Evolutionary conservation across 2,888 invertebrate genomes (phyloP).

Genomic region (Noctua janthina): DNA sequence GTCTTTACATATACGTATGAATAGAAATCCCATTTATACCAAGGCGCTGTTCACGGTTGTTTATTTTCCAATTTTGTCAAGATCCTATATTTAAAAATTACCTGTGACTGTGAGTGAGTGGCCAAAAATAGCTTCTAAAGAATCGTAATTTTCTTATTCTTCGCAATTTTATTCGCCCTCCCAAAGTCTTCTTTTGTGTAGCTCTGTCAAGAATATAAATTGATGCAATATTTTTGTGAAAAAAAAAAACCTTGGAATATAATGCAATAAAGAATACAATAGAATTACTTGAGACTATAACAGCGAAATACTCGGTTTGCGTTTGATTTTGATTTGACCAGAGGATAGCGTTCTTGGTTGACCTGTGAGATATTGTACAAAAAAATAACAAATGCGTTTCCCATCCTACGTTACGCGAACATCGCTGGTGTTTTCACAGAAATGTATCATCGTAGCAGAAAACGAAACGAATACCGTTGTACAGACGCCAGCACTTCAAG

Average conservation of each 20-base stretch:
- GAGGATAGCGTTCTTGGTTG: neutral
- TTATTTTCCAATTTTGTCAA: slow-evolving; percentile 70
- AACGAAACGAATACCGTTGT: neutral
- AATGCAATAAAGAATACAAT: slow-evolving; percentile 52
- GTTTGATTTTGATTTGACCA: slow-evolving; percentile 2
- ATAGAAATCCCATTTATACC: too few relatives aligned
- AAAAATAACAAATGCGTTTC: neutral
- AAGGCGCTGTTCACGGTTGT: neutral
- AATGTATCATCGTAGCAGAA: neutral
- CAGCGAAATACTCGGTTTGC: slow-evolving; percentile 12
- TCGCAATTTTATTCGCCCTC: slow-evolving; percentile 35
- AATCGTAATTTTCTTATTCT: slow-evolving; percentile 2
- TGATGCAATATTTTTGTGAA: slow-evolving; percentile 41
- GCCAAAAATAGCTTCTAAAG: slow-evolving; percentile 59
- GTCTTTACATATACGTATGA: too few relatives aligned
- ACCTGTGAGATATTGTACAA: neutral
- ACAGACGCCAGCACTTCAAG: too few relatives aligned
- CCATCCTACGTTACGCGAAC: neutral
- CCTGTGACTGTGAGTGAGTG: slow-evolving; percentile 73
- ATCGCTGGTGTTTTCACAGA: slow-evolving; percentile 12
- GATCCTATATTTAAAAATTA: slow-evolving; percentile 39
- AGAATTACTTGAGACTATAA: slow-evolving; percentile 26
- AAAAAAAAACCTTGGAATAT: slow-evolving; percentile 19
- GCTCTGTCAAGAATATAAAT: slow-evolving; percentile 63
- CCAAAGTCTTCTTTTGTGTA: slow-evolving; percentile 59